These are phyloP conservation scores for Drosophila rellima DNA, from an alignment of 2,888 invertebrate species.

Conservation along the genomic window DNA sequence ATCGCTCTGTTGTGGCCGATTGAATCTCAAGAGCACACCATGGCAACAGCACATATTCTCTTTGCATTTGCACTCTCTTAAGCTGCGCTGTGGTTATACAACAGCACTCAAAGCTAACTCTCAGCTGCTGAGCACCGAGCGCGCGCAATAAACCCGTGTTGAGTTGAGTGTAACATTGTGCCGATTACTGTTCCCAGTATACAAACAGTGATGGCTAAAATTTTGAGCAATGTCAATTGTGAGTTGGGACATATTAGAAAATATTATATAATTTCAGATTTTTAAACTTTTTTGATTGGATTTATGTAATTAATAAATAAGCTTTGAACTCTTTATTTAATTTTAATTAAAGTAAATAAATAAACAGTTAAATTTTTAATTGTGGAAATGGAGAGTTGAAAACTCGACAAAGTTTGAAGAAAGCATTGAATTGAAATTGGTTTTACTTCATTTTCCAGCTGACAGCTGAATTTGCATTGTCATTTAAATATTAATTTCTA, in stretches of 20 bases:
- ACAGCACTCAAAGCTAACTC: background rate
- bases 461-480: constrained; percentile 23
- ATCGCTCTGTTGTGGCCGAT: background rate
- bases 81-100: background rate
- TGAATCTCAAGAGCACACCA: constrained; percentile 4
- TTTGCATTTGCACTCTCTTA: constrained; percentile 4
- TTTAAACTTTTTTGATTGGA: too few relatives aligned
- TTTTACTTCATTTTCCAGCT: background rate
- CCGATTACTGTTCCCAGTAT: constrained; percentile 63
- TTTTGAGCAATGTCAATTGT: background rate
- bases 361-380: too few relatives aligned
- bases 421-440: background rate
- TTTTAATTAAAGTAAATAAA: too few relatives aligned
- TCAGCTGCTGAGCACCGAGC: constrained; percentile 11
- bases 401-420: too few relatives aligned
- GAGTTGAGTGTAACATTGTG: background rate
- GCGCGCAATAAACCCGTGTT: constrained; percentile 14
- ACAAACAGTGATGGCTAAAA: constrained; percentile 23
- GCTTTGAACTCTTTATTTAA: too few relatives aligned
- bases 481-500: constrained; percentile 49
- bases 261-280: too few relatives aligned
- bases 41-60: constrained; percentile 1
- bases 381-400: too few relatives aligned
- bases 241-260: background rate
- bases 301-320: too few relatives aligned